A percentile compares a stretch with the other conserved stretches of the same genome.
Conservation (phyloP, 2,797 vertebrate genomes). For the Amniataba percoides region DNA sequence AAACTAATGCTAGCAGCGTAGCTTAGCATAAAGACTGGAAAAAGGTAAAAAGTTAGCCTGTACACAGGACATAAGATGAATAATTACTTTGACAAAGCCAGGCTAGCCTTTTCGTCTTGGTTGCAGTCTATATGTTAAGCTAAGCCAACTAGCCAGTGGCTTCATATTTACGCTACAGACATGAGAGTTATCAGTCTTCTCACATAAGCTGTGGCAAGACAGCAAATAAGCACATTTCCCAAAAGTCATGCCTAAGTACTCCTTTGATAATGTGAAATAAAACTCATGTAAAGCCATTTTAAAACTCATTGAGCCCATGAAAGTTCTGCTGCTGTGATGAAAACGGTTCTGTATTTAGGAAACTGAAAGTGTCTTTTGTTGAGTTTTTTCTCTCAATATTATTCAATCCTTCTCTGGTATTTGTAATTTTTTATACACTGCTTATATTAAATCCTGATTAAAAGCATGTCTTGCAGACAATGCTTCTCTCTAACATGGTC, state of each 20-base stretch:
- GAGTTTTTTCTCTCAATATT: not conserved
- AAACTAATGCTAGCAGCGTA: not conserved
- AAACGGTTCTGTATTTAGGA: not conserved
- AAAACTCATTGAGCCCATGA: not conserved
- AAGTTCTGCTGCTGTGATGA: not conserved
- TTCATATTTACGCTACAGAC: not conserved
- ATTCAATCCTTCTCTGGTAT: not conserved
- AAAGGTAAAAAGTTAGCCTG: too few relatives aligned
- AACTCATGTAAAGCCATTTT: not conserved
- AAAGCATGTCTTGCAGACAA: slow-evolving; percentile 19
- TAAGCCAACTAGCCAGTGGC: not conserved
- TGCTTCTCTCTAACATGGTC: not conserved
- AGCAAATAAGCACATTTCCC: not conserved
- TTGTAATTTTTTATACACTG: not conserved
- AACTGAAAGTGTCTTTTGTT: not conserved
- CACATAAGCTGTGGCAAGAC: not conserved
- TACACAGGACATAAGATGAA: too few relatives aligned
- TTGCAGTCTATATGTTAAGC: not conserved
- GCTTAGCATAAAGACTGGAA: not conserved
- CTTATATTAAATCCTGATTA: slow-evolving; percentile 2
- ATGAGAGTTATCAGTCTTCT: not conserved
- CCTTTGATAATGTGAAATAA: not conserved
- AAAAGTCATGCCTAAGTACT: not conserved
- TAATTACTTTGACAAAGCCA: too few relatives aligned
- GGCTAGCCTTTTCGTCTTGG: not conserved